Evolutionary conservation across 2,113 vertebrate species (phyloP).

Genomic region (Eulemur macaco): DNA sequence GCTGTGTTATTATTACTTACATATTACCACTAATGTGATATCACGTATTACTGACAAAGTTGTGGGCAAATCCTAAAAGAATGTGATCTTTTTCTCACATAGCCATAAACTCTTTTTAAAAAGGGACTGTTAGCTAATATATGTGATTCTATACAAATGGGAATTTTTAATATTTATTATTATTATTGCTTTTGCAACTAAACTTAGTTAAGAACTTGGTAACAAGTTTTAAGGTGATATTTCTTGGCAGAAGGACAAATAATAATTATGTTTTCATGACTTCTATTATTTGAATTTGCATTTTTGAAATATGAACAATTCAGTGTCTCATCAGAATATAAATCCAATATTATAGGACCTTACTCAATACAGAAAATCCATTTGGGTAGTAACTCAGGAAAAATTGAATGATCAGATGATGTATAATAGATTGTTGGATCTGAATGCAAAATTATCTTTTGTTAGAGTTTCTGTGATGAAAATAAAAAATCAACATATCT

Average conservation of each 20-base stretch:
- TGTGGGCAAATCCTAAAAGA: background rate
- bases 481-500: background rate
- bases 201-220: background rate
- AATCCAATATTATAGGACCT: background rate
- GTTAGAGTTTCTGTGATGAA: background rate
- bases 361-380: background rate
- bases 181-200: background rate
- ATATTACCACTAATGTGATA: background rate
- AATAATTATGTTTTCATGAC: background rate
- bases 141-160: background rate
- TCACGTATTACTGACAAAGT: background rate
- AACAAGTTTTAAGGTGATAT: background rate
- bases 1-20: background rate
- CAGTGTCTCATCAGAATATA: background rate
- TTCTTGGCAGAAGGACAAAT: background rate
- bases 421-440: background rate
- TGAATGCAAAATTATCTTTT: background rate
- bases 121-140: background rate
- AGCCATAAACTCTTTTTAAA: background rate
- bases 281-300: background rate
- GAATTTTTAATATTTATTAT: background rate
- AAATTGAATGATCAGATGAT: background rate
- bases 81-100: background rate
- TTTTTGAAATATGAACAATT: background rate
- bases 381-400: background rate